Percentiles rank a stretch among this genome's conserved stretches.
These are phyloP conservation scores for Ficedula albicollis DNA, from an alignment of 2,797 vertebrate genomes.

Conservation along the genomic window DNA sequence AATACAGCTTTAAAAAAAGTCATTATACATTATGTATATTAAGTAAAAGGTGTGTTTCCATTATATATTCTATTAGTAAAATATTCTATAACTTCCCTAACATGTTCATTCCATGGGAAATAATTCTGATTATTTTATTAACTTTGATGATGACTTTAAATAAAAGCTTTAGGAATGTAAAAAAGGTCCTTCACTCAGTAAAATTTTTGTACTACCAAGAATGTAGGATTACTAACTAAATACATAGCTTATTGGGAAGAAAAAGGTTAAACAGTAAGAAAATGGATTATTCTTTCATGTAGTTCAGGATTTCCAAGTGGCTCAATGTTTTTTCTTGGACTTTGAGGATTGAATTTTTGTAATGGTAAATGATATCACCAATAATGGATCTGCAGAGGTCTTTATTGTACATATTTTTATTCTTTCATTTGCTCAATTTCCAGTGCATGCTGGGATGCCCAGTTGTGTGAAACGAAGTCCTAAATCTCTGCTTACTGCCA, in stretches of 20 bases:
- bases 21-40: background rate
- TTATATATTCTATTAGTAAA: background rate
- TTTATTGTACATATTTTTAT: slow-evolving; percentile 56
- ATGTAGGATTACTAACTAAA: background rate
- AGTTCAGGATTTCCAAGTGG: slow-evolving; percentile 24
- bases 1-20: background rate
- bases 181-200: background rate
- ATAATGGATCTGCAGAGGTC: slow-evolving; percentile 71
- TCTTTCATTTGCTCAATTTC: slow-evolving; percentile 75
- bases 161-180: background rate
- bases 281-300: background rate
- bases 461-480: slow-evolving; percentile 78
- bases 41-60: background rate
- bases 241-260: background rate
- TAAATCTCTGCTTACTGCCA: slow-evolving; percentile 73
- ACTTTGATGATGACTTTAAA: background rate
- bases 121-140: background rate
- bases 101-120: background rate
- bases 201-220: background rate
- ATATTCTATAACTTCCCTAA: background rate
- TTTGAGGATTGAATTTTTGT: slow-evolving; percentile 6
- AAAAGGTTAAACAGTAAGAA: slow-evolving; percentile 1
- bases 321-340: background rate
- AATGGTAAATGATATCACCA: slow-evolving; percentile 43
- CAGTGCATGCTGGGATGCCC: slow-evolving; percentile 63